Base-by-base conservation (phyloP, 1,140 invertebrate species). In the Pseudomyrmex sp. region DNA sequence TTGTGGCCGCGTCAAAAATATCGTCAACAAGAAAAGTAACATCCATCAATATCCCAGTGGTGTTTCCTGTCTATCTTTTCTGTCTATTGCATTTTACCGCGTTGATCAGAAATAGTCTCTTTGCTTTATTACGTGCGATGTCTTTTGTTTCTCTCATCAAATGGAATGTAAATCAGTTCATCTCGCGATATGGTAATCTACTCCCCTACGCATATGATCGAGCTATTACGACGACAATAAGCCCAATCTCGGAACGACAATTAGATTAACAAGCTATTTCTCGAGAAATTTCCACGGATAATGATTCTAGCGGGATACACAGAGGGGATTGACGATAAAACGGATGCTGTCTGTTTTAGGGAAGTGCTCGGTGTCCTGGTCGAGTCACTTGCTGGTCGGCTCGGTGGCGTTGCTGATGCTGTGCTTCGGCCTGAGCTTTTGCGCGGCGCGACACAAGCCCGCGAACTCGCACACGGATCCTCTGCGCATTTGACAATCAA, bases 331-430 rank as follows among this genome's bases (percentile, higher is more conserved):
- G 52, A 69, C 66, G 46, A 80, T 87, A 66, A 86, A 48, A 83
- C 72, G 62, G 74, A 68, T 84, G 66, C 73, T 50, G 63, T 87
- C 58, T 88, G 89, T 95, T 95, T 77, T 94, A 96, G 96, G 96
- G 65, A 95, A 94, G 52, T 96, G 96, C 88, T 94, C 95, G 76
- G 90, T 96, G 73, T 96, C 95, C 56, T 96, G 96, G 96, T 96
- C 96, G n/a, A 95, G 95, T 82, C 96, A 96, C 93, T 92, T 96
- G 77, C 90, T 96, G 76, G 92, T 94, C n/a, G 93, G 93, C 48
- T 94, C 95, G 5, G 95, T 96, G 79, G 93, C 93, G 8, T 89
- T 95, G 26, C 93, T 96, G 82, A 91, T 96, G 87, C 88, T 96
- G 15, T 96, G 95, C 92, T 96, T 96, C 86, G 94, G 94, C 58